These are phyloP conservation scores for Enteromius trimaculatus DNA, from an alignment of 2,797 vertebrate species.

Conservation along the genomic window DNA sequence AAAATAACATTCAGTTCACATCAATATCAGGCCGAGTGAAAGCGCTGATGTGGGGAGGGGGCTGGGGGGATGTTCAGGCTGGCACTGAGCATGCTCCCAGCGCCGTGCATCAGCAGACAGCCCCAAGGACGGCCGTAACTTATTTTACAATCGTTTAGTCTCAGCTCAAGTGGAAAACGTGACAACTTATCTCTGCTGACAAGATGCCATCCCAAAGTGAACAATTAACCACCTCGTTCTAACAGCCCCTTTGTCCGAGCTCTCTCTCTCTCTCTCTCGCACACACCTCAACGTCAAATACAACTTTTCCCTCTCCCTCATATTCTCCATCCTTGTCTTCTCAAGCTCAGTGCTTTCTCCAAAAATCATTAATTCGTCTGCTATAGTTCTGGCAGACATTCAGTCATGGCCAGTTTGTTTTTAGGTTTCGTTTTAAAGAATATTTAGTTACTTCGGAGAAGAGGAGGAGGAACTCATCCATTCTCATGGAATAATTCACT, in stretches of 20 bases:
- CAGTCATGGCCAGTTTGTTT: background rate
- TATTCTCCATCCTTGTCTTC: slow-evolving; percentile 10
- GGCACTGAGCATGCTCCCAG: slow-evolving; percentile 80
- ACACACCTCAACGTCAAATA: slow-evolving; percentile 33
- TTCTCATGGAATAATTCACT: background rate
- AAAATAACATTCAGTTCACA: slow-evolving; percentile 97
- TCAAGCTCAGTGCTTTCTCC: slow-evolving; percentile 5
- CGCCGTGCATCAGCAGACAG: slow-evolving; percentile 82
- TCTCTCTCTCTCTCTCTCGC: slow-evolving; percentile 46
- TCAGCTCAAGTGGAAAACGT: slow-evolving; percentile 99
- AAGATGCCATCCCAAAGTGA: slow-evolving; percentile 89
- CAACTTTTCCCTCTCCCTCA: background rate
- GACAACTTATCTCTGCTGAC: slow-evolving; percentile 99
- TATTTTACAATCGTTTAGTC: slow-evolving; percentile 99
- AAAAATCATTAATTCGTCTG: slow-evolving; percentile 10
- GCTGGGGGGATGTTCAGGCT: slow-evolving; percentile 36
- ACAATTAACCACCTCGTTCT: slow-evolving; percentile 91
- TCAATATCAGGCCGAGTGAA: slow-evolving; percentile 86
- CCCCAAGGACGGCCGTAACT: slow-evolving; percentile 99
- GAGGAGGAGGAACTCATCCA: background rate
- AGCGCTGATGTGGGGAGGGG: slow-evolving; percentile 49
- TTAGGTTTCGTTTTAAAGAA: background rate
- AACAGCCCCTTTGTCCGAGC: slow-evolving; percentile 87
- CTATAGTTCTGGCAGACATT: slow-evolving; percentile 13
- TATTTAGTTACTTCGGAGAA: background rate